Evolutionary conservation across 2,113 vertebrate species (phyloP).

Genomic region (Antennarius striatus): DNA sequence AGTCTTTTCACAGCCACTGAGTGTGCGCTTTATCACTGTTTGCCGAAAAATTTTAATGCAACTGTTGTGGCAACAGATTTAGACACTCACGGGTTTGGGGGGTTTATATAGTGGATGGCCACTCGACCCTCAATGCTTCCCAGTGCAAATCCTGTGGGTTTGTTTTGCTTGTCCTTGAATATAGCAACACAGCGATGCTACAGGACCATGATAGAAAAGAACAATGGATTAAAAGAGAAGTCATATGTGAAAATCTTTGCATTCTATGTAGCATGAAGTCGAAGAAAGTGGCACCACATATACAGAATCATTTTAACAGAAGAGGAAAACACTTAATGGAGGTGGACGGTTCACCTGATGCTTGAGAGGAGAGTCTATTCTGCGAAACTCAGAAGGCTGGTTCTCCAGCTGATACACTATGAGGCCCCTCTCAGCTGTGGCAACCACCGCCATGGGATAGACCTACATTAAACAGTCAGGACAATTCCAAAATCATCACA

Average conservation of each 20-base stretch:
- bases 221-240: background rate
- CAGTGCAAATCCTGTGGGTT: conserved; percentile 97
- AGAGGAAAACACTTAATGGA: background rate
- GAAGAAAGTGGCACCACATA: background rate
- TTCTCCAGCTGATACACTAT: conserved; percentile 98
- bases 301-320: background rate
- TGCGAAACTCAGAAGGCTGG: conserved; percentile 95
- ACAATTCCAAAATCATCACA: background rate
- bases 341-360: conserved; percentile 85
- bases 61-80: background rate
- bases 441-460: conserved; percentile 97
- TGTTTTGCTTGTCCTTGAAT: conserved; percentile 99
- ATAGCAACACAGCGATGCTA: conserved; percentile 99
- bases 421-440: conserved; percentile 94
- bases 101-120: conserved; percentile 98
- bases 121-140: conserved; percentile 98
- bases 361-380: conserved; percentile 97
- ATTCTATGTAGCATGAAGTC: background rate
- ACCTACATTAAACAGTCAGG: conserved; percentile 76
- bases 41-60: too few relatives aligned
- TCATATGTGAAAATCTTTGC: too few relatives aligned
- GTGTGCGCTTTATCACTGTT: too few relatives aligned
- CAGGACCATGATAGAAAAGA: background rate
- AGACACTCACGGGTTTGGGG: conserved; percentile 94
- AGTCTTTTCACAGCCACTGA: background rate